Base-by-base conservation (phyloP, 2,113 vertebrate genomes). In the Rhea americana region DNA sequence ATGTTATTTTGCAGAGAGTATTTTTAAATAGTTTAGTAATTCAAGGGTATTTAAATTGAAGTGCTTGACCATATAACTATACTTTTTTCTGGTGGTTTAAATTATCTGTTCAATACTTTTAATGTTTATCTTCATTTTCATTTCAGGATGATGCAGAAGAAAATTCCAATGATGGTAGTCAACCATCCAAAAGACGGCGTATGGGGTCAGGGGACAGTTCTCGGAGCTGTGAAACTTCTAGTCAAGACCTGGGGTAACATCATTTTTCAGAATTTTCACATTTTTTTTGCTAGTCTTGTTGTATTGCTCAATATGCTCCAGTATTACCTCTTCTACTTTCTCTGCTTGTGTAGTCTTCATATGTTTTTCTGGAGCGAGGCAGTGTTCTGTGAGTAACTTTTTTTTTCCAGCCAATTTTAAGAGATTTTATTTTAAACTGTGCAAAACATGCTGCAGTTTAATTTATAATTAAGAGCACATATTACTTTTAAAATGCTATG, bases 161-260 rank as follows among this genome's bases (percentile, higher is more conserved):
- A 53, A 98, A 98, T 95, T 99, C 99, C 61, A 99, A 99, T 55
- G 99, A 99, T 87, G 98, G 98, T 58, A 99, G 98, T 90, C 99
- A 99, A 35, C 98, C 98, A 4, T 97, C 98, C 25, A 99, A 99
- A 92, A 98, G 99, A 71, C 98, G 99, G 47, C 98, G 99, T 12
- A 99, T 98, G 98, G 99, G 98, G 83, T 99, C 99, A 56, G 99
- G 99, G 25, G 99, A 99, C 91, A 99, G 99, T 93, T 99, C 98
- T 13, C 96, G 99, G 84, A 99, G 99, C 84, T 99, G 99, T 59
- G 99, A 99, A 95, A 98, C 99, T 47, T 98, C 98, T 24, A 99
- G 97, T 90, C 99, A 99, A 76, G 99, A 99, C 48, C 98, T 98
- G 20, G 98, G 98, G 99, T 99, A 98, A 26, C 68, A 24, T 8